Evolutionary conservation across 1,140 invertebrate genomes (phyloP).

Genomic region (Zaprionus vittiger): DNA sequence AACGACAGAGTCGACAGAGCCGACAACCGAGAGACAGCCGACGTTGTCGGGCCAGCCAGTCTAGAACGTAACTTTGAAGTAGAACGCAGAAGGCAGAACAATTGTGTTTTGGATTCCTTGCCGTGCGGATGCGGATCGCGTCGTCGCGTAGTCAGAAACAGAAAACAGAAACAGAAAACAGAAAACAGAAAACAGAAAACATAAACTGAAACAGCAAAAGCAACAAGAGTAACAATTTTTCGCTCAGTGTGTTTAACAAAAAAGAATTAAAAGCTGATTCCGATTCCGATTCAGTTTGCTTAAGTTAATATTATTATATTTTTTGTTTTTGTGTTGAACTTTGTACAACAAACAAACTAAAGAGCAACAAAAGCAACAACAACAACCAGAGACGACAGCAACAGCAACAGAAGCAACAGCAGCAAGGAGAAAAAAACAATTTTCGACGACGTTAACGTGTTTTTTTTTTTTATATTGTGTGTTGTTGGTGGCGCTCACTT

Average conservation of each 20-base stretch:
- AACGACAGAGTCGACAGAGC: conserved; percentile 29
- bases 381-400: conserved; percentile 13
- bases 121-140: conserved; percentile 80
- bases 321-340: conserved; percentile 35
- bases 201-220: conserved; percentile 25
- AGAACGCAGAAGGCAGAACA: conserved; percentile 82
- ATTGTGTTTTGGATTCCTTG: conserved; percentile 84
- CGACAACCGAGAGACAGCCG: conserved; percentile 45
- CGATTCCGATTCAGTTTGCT: not conserved
- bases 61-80: conserved; percentile 81
- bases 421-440: conserved; percentile 17
- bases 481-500: conserved; percentile 42
- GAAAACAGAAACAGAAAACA: conserved; percentile 4
- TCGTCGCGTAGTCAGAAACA: conserved; percentile 57
- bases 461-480: conserved; percentile 4
- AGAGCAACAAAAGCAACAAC: conserved; percentile 13
- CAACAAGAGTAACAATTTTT: conserved; percentile 32
- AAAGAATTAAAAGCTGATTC: not conserved
- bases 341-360: conserved; percentile 13
- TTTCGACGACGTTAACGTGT: conserved; percentile 39
- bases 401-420: not conserved
- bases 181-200: conserved; percentile 5
- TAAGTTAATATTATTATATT: conserved; percentile 12
- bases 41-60: conserved; percentile 60
- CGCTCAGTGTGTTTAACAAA: conserved; percentile 14